These are phyloP conservation scores for Nudaria mundana DNA, from an alignment of 2,888 invertebrate species.

Conservation along the genomic window DNA sequence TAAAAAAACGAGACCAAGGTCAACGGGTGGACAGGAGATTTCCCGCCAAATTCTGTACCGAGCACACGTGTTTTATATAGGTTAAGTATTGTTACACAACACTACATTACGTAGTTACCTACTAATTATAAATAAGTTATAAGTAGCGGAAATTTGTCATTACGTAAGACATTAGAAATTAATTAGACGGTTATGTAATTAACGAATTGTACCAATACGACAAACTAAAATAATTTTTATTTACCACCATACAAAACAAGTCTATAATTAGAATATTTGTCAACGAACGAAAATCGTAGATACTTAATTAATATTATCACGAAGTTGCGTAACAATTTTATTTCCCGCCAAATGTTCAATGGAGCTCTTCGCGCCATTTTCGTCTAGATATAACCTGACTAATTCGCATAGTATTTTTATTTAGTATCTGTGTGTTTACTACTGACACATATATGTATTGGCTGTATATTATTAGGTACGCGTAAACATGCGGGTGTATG, in stretches of 20 bases:
- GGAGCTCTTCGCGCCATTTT: conserved; percentile 75
- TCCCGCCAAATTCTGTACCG: conserved; percentile 74
- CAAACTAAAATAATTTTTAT: background rate
- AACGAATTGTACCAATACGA: background rate
- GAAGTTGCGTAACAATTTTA: conserved; percentile 53
- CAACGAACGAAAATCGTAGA: too few relatives aligned
- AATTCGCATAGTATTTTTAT: conserved; percentile 44
- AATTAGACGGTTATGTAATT: background rate
- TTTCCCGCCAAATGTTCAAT: conserved; percentile 75
- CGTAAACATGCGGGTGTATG: conserved; percentile 66
- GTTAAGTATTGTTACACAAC: conserved; percentile 37
- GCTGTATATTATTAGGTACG: conserved; percentile 48
- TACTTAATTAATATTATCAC: too few relatives aligned
- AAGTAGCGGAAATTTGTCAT: background rate
- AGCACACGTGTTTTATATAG: conserved; percentile 34
- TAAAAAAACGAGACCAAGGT: conserved; percentile 67
- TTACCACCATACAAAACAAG: background rate
- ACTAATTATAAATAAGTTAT: background rate
- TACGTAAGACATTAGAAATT: background rate
- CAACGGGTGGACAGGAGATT: conserved; percentile 57
- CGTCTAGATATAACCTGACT: conserved; percentile 45
- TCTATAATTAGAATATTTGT: too few relatives aligned
- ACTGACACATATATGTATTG: conserved; percentile 34
- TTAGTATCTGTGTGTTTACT: conserved; percentile 31
- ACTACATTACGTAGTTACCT: too few relatives aligned